Percentiles rank a stretch among this genome's conserved stretches.
Evolutionary conservation across 2,113 vertebrate genomes (phyloP).

Genomic region (Crotalus tigris): DNA sequence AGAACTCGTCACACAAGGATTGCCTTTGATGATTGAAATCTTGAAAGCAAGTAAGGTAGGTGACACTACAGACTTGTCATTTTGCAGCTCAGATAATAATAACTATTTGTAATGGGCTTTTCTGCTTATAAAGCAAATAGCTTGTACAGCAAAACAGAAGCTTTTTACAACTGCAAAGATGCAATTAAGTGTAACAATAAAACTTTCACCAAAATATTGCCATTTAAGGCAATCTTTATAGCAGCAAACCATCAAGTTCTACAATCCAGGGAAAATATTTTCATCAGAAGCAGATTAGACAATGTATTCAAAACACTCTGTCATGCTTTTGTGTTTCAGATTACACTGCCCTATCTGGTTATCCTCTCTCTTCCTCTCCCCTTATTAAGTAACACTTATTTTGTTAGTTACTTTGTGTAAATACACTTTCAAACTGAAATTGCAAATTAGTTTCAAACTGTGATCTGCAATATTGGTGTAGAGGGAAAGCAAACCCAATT

Average conservation of each 20-base stretch:
- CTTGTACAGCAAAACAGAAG: not conserved
- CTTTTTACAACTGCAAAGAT: not conserved
- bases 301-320: not conserved
- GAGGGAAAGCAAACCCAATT: not conserved
- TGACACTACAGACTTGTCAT: not conserved
- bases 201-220: not conserved
- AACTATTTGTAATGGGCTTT: not conserved
- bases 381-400: not conserved
- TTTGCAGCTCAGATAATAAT: not conserved
- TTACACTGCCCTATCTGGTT: not conserved
- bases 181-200: not conserved
- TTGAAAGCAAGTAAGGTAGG: slow-evolving; percentile 94
- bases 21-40: slow-evolving; percentile 96
- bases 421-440: not conserved
- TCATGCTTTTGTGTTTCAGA: not conserved
- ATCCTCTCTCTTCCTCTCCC: not conserved
- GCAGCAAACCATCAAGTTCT: not conserved
- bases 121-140: not conserved
- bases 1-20: slow-evolving; percentile 89
- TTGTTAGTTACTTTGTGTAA: not conserved
- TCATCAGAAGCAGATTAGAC: not conserved
- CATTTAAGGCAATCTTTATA: not conserved
- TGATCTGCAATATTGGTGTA: not conserved
- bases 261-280: not conserved
- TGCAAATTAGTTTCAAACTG: not conserved